These are phyloP conservation scores for Drosophila anomalata DNA, from an alignment of 2,888 invertebrate species.

Conservation along the genomic window DNA sequence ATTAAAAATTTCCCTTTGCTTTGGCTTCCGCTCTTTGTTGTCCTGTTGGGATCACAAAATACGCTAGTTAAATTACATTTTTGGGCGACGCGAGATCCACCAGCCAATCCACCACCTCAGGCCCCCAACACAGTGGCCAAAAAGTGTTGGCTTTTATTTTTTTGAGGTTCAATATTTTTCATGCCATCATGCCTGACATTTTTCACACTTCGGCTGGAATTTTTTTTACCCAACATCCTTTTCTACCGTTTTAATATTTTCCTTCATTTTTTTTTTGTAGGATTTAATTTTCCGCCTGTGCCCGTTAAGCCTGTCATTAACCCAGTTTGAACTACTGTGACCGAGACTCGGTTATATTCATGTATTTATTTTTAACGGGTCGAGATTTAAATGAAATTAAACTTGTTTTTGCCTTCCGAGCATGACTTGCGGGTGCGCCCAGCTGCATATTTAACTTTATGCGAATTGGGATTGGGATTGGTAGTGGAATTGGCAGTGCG, in stretches of 20 bases:
- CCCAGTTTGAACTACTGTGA: constrained; percentile 70
- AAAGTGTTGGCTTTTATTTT: not conserved
- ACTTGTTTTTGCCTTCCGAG: constrained; percentile 49
- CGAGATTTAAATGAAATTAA: constrained; percentile 73
- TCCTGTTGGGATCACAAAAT: constrained; percentile 32
- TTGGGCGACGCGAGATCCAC: constrained; percentile 29
- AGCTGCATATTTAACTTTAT: constrained; percentile 67
- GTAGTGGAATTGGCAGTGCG: not conserved
- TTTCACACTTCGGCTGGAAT: constrained; percentile 36
- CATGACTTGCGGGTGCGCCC: constrained; percentile 61
- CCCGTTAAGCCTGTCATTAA: constrained; percentile 77
- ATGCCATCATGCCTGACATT: constrained; percentile 44
- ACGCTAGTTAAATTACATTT: constrained; percentile 64
- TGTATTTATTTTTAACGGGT: constrained; percentile 53
- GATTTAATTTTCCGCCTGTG: constrained; percentile 69
- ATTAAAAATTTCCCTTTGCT: constrained; percentile 62
- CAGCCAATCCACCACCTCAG: constrained; percentile 37
- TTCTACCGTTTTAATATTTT: not conserved
- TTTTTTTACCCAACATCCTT: constrained; percentile 1
- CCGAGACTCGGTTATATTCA: constrained; percentile 21
- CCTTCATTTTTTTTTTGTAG: constrained; percentile 21
- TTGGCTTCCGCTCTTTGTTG: constrained; percentile 53
- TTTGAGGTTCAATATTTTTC: constrained; percentile 62
- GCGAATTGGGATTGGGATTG: constrained; percentile 44
- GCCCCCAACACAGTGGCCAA: not conserved